Conservation (phyloP, 2,797 vertebrate genomes). For the Anabacerthia variegaticeps region DNA sequence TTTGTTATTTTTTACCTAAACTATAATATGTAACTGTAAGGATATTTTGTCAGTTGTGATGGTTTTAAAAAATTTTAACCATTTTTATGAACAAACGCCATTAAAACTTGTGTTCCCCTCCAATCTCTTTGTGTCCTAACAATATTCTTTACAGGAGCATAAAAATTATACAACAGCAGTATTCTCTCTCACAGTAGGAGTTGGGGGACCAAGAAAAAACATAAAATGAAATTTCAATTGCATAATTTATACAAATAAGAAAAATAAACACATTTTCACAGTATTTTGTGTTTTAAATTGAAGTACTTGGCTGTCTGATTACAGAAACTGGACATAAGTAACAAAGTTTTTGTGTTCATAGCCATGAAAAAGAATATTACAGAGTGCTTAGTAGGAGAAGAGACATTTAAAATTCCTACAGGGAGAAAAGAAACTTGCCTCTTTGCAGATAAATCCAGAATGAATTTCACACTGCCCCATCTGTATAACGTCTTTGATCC, state of each 20-base stretch:
- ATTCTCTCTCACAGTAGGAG: not conserved
- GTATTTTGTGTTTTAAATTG: not conserved
- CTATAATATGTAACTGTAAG: not conserved
- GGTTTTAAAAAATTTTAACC: not conserved
- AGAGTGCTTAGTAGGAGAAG: not conserved
- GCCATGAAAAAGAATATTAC: not conserved
- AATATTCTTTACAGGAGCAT: not conserved
- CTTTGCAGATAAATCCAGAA: not conserved
- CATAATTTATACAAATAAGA: not conserved
- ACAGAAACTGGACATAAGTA: not conserved
- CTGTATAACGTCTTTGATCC: not conserved
- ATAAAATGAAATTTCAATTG: not conserved
- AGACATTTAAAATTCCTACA: not conserved
- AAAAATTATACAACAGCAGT: not conserved
- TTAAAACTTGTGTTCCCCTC: not conserved
- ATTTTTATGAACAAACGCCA: not conserved
- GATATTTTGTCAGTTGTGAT: not conserved
- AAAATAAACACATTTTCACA: not conserved
- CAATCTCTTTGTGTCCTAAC: not conserved
- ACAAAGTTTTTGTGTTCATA: not conserved
- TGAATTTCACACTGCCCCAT: not conserved
- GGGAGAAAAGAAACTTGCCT: not conserved
- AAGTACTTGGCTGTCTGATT: not conserved
- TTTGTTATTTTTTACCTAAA: too few relatives aligned
- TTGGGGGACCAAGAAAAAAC: not conserved